Evolutionary conservation across 2,888 invertebrate genomes (phyloP), one percentile per base, ranked within the genome.

Genomic region (Pristionchus mayeri): DNA sequence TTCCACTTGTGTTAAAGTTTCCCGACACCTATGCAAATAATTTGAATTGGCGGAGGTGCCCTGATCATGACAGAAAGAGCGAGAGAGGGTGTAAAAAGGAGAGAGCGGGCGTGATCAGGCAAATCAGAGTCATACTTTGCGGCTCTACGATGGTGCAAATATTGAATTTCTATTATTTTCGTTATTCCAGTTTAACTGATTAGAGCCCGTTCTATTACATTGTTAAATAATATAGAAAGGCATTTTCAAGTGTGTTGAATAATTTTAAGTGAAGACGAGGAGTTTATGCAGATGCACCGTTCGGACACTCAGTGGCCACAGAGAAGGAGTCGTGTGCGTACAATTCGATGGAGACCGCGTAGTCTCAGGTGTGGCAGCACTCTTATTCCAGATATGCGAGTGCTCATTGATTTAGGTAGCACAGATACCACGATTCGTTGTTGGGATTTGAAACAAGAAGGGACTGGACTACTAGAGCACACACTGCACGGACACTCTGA

Each of bases 381-480:
- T 11, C 9, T n/a, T n/a, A 18, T 13, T 21, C 54, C 7, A 76
- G 27, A 71, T 9, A 27, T 24, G 11, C 24, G 40, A n/a, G 37
- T 3, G 6, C 40, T 0, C 21, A 44, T 48, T 11, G 18, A 7
- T 63, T 27, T 7, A 82, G 82, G 82, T 0, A 82, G 82, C 30
- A 93, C 94, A n/a, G 94, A 94, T 88, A 94, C 94, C 88, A 94
- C 94, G 21, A 94, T 94, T 82, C 85, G 94, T 93, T 94, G 94
- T 21, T 94, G 94, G 94, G 94, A 94, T 89, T 94, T 94, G 85
- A 52, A 57, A 34, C 44, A 85, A n/a, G 40, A 94, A 94, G 91
- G 94, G 93, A 13, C 44, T 11, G 81, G 82, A 34, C 67, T 82
- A n/a, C 60, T 48, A 9, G 82, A 44, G 21, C 82, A 94, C 92